These are phyloP conservation scores for Choristoneura fumiferana DNA, from an alignment of 1,140 invertebrate genomes.

Conservation along the genomic window DNA sequence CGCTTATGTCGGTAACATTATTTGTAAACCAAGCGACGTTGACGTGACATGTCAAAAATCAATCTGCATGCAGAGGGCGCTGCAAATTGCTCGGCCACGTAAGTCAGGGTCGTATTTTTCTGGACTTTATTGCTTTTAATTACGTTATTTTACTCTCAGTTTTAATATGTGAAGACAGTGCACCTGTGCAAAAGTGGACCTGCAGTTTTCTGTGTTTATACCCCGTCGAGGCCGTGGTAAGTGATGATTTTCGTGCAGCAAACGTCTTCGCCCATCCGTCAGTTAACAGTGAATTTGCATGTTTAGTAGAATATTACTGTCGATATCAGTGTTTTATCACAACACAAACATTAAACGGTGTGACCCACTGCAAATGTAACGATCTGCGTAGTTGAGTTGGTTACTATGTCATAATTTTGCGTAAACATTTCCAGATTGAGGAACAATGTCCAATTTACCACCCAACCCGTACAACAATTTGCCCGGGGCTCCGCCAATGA, in stretches of 20 bases:
- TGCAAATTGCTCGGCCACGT: slow-evolving; percentile 73
- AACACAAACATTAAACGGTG: slow-evolving; percentile 45
- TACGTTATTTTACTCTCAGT: slow-evolving; percentile 56
- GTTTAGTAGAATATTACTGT: slow-evolving; percentile 56
- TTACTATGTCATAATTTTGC: background rate
- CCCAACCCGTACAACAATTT: slow-evolving; percentile 60
- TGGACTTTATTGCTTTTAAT: slow-evolving; percentile 60
- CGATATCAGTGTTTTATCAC: slow-evolving; percentile 53
- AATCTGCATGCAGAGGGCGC: slow-evolving; percentile 70
- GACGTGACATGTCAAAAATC: slow-evolving; percentile 67
- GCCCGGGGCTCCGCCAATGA: slow-evolving; percentile 39
- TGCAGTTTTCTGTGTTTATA: slow-evolving; percentile 52
- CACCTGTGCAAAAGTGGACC: slow-evolving; percentile 49
- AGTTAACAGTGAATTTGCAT: slow-evolving; percentile 68
- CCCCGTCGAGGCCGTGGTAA: slow-evolving; percentile 50
- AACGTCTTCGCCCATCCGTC: slow-evolving; percentile 51
- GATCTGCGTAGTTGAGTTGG: background rate
- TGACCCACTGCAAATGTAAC: background rate
- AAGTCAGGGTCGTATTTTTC: slow-evolving; percentile 77
- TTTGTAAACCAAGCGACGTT: slow-evolving; percentile 30
- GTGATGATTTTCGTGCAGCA: slow-evolving; percentile 32
- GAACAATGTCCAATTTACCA: slow-evolving; percentile 68
- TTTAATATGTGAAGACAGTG: slow-evolving; percentile 70
- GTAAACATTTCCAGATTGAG: slow-evolving; percentile 62
- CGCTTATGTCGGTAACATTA: background rate